Evolutionary conservation across 1,140 invertebrate genomes (phyloP).

Genomic region (Drosophila busckii): DNA sequence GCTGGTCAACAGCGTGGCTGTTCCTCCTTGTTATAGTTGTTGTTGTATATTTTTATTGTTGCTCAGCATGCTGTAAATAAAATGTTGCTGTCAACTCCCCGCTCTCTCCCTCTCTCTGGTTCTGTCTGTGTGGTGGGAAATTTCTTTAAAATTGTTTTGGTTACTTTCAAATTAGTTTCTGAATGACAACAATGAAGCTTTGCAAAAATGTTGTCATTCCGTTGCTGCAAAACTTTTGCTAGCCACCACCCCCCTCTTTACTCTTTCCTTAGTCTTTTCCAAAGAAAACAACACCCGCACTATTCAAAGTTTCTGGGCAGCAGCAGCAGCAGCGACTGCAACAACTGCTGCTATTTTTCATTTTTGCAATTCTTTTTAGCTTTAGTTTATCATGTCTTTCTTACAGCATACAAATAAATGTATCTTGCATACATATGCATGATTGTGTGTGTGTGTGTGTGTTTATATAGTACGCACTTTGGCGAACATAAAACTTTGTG

Average conservation of each 20-base stretch:
- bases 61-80: conserved; percentile 75
- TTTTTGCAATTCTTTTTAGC: conserved; percentile 48
- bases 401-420: conserved; percentile 23
- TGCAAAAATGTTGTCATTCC: conserved; percentile 78
- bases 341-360: conserved; percentile 47
- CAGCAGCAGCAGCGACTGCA: conserved; percentile 10
- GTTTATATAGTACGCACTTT: conserved; percentile 31
- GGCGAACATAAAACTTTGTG: conserved; percentile 65
- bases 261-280: not conserved
- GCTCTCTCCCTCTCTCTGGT: conserved; percentile 8
- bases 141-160: conserved; percentile 79
- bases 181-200: conserved; percentile 78
- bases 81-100: conserved; percentile 67
- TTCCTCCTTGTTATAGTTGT: conserved; percentile 17
- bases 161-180: conserved; percentile 79
- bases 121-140: conserved; percentile 61
- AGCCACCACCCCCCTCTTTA: conserved; percentile 5
- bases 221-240: conserved; percentile 66
- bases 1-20: conserved; percentile 20
- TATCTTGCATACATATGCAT: conserved; percentile 4
- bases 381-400: conserved; percentile 56
- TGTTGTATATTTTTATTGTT: conserved; percentile 51
- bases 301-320: conserved; percentile 57
- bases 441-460: conserved; percentile 16
- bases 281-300: conserved; percentile 39